Evolutionary conservation across 2,797 vertebrate genomes (phyloP), one percentile per base, ranked within the genome.

Genomic region (Zenarchopterus dispar): DNA sequence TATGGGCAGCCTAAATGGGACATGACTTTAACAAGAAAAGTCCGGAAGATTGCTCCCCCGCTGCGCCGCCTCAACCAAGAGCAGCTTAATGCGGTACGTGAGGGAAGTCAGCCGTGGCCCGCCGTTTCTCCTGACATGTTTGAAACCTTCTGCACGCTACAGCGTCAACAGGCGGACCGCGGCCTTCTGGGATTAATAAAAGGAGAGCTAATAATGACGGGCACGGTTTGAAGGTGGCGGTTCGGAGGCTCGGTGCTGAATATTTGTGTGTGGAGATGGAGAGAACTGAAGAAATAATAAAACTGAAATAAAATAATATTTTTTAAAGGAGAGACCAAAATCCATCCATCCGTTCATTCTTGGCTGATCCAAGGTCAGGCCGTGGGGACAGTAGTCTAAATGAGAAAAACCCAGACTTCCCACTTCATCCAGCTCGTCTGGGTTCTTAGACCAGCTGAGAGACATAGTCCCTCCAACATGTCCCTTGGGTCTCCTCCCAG

Each of bases 141-240:
- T 71, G 39, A 81, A 88, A 80, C 77, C 52, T 72, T 62, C 49
- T 26, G 45, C 66, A 70, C 13, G 70, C 49, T 64, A 44, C 61
- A 69, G 69, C 75, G 63, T 85, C 78, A 82, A 83, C 64, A 77
- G 59, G 47, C 69, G n/a, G 73, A 80, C 76, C 86, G 78, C 88
- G 84, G 79, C 68, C 69, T 67, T 77, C 57, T 81, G 81, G 62
- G 82, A 85, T 82, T 82, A 81, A 87, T 83, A 76, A 81, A 80
- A 64, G 1, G 2, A 46, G 19, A 46, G 55, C 33, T 69, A 69
- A 71, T 83, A 80, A 81, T 72, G 64, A 72, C 78, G 62, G 63
- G 54, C 61, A 46, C 46, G 0, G 36, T 61, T 78, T 68, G 79
- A 75, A 80, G 67, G 82, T 53, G 63, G 59, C 77, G 59, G 62